Base-by-base conservation (phyloP, 1,140 invertebrate species). In the Neodiprion lecontei region DNA sequence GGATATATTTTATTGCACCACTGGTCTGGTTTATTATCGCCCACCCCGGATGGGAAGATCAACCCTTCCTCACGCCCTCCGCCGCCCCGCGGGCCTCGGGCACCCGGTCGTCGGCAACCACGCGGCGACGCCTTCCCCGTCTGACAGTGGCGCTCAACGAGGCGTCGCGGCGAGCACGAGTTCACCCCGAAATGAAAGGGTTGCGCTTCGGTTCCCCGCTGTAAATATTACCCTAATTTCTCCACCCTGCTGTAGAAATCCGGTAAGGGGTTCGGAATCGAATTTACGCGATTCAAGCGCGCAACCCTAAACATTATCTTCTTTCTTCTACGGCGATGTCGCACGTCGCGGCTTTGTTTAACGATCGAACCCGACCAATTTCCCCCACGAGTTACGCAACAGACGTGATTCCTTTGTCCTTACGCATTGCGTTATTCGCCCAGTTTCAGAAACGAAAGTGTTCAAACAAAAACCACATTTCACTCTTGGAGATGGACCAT, bases 1-100 rank as follows among this genome's bases (percentile, higher is more conserved):
- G 81, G 82, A 86, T 88, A 88, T 88, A 88, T 88, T 88, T 88
- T 88, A 88, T 88, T 85, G 85, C 85, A 72, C 80, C 82, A 78
- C 83, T 82, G 80, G 84, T 81, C 83, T 83, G 85, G 73, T 87
- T 86, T 88, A 88, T 87, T 88, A 88, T 88, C 84, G 77, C 81
- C 79, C 53, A 61, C 53, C 53, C 53, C 53, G 53, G 53, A 74
- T 73, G 75, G 70, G 53, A 61, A 81, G 81, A 80, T 82, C 81
- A 82, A 82, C 81, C 81, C 81, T 82, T 82, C 78, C 78, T 86
- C 82, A 78, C 81, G 83, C 48, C 85, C 70, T 67, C 53, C 53
- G 53, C 53, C 53, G 5, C 53, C 53, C 53, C 53, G 53, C 11
- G 53, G 11, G n/a, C 53, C 53, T 9, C n/a, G 53, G 53, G 53